These are phyloP conservation scores for Astatoreochromis straeleni DNA, from an alignment of 2,113 vertebrate species.

Conservation along the genomic window DNA sequence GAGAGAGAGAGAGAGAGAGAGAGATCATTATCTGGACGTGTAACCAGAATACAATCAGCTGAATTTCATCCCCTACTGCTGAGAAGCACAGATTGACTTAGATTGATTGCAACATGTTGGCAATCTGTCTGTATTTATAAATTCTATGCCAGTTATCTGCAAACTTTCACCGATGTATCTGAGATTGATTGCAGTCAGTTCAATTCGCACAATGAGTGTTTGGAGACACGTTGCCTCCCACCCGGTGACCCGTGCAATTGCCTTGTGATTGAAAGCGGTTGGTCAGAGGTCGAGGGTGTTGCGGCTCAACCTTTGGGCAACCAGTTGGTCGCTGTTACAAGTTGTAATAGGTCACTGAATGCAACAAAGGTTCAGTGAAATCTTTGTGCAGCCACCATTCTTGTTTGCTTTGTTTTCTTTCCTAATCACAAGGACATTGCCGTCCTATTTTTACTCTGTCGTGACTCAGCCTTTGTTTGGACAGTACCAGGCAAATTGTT, in stretches of 20 bases:
- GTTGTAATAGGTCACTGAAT: background rate
- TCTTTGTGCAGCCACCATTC: background rate
- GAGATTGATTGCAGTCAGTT: background rate
- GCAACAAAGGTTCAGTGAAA: background rate
- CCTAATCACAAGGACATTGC: background rate
- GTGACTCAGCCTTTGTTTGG: background rate
- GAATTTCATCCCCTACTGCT: background rate
- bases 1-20: background rate
- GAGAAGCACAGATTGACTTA: background rate
- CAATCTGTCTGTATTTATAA: background rate
- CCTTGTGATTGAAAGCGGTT: background rate
- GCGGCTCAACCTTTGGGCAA: background rate
- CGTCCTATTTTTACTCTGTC: background rate
- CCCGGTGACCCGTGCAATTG: background rate
- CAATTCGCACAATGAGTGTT: background rate
- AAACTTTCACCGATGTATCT: background rate
- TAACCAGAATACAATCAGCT: background rate
- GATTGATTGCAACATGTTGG: background rate
- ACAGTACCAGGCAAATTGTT: background rate
- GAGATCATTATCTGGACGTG: background rate
- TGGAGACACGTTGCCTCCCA: background rate
- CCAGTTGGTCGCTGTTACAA: background rate
- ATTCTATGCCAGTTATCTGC: background rate
- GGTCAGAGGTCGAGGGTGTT: background rate
- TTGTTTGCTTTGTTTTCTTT: background rate